phyloP scores from a whole-genome alignment of 2,113 vertebrate species.

The Laticauda laticaudata region DNA sequence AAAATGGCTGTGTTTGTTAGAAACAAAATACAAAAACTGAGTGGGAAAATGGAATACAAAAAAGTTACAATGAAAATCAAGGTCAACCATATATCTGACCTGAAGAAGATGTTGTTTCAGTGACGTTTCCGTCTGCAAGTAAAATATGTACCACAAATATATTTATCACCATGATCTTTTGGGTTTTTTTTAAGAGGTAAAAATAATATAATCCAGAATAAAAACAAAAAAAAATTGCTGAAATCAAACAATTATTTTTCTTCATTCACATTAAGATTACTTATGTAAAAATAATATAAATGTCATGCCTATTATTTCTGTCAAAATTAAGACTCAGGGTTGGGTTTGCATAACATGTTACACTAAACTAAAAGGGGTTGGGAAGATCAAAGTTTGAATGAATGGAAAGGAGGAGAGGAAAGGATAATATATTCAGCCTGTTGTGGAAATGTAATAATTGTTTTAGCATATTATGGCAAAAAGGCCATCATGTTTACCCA shows the following conservation, averaged over 20 bases:
- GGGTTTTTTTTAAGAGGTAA: slow-evolving; percentile 11
- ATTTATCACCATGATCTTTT: slow-evolving; percentile 40
- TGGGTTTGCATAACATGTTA: not conserved
- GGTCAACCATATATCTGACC: slow-evolving; percentile 69
- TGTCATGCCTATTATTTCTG: not conserved
- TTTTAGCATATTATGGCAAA: not conserved
- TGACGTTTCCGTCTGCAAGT: slow-evolving; percentile 66
- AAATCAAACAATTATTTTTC: not conserved
- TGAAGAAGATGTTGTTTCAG: slow-evolving; percentile 64
- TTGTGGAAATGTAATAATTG: not conserved
- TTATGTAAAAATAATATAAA: slow-evolving; percentile 5
- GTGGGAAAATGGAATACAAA: slow-evolving; percentile 39
- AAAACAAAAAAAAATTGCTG: slow-evolving; percentile 13
- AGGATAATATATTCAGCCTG: not conserved
- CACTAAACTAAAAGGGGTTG: not conserved
- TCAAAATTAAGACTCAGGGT: not conserved
- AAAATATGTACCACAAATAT: slow-evolving; percentile 56
- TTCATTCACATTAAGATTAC: not conserved
- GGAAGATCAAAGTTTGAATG: not conserved
- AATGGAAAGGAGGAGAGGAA: not conserved
- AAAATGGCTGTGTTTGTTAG: slow-evolving; percentile 56
- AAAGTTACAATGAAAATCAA: slow-evolving; percentile 61
- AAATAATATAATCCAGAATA: not conserved
- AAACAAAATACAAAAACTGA: slow-evolving; percentile 27
- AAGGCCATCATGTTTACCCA: not conserved